phyloP scores from a whole-genome alignment of 2,888 invertebrate species.

The Halictus ligatus region DNA sequence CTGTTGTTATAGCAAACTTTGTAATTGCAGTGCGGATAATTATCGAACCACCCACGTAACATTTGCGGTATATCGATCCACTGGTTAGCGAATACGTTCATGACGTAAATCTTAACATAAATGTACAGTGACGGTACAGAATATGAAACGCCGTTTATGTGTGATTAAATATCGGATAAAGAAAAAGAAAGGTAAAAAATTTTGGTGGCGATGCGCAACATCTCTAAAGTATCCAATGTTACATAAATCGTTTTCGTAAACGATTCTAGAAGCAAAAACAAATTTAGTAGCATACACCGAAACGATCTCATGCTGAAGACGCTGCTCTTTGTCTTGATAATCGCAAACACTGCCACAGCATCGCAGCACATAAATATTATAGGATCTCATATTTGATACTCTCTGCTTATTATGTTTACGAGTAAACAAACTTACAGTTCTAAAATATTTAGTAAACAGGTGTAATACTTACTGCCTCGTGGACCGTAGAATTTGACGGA shows the following conservation, averaged over 20 bases:
- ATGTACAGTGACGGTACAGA: background rate
- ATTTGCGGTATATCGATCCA: background rate
- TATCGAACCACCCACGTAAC: background rate
- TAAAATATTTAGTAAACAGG: background rate
- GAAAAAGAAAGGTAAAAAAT: background rate
- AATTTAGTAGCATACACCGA: background rate
- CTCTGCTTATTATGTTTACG: background rate
- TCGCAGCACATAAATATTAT: background rate
- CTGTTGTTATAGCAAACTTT: background rate
- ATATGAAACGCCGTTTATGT: background rate
- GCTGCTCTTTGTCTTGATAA: background rate
- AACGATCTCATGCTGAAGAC: background rate
- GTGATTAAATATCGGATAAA: background rate
- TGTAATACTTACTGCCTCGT: conserved; percentile 92
- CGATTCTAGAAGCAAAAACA: background rate
- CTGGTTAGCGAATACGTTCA: background rate
- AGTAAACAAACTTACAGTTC: background rate
- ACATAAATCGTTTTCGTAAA: background rate
- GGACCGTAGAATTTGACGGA: conserved; percentile 99
- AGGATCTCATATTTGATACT: background rate
- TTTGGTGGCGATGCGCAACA: background rate
- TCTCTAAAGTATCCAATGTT: background rate
- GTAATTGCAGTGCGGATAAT: background rate
- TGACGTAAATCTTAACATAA: background rate
- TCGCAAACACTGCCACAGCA: background rate